These are phyloP conservation scores for Ginglymostoma cirratum DNA, from an alignment of 2,113 vertebrate genomes.

Conservation along the genomic window DNA sequence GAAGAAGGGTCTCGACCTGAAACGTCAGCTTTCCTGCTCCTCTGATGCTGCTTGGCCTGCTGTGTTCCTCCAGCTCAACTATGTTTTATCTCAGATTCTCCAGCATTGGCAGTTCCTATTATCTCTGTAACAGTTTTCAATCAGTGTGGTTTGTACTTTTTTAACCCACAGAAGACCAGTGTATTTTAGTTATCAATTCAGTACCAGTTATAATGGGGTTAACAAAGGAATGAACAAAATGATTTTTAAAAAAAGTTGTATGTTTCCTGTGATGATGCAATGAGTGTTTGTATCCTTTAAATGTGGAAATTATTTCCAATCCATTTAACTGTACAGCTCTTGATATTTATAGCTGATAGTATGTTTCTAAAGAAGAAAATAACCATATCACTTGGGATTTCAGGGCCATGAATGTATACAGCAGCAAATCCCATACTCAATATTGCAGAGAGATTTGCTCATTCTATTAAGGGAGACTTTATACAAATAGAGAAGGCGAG, in stretches of 20 bases:
- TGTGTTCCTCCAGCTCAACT: too few species aligned
- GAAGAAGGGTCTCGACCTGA: too few species aligned
- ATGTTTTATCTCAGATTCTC: too few species aligned
- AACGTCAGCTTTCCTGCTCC: too few species aligned
- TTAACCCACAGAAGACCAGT: neutral
- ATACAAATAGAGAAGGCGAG: too few species aligned
- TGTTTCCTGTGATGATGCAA: neutral
- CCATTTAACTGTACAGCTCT: neutral
- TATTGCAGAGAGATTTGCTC: too few species aligned
- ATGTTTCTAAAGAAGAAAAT: neutral
- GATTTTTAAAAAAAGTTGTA: neutral
- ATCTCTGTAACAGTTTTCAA: neutral
- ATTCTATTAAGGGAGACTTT: too few species aligned
- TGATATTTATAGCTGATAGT: neutral
- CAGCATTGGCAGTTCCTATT: too few species aligned
- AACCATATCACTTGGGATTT: neutral
- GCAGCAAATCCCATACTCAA: neutral
- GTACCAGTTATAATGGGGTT: neutral
- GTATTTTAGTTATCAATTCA: neutral
- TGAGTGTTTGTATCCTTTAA: neutral
- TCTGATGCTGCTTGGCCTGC: too few species aligned
- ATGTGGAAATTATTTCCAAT: neutral
- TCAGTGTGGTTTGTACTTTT: neutral
- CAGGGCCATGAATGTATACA: neutral
- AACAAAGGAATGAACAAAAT: neutral